phyloP scores from a whole-genome alignment of 2,888 invertebrate genomes.

The Leuctra nigra region DNA sequence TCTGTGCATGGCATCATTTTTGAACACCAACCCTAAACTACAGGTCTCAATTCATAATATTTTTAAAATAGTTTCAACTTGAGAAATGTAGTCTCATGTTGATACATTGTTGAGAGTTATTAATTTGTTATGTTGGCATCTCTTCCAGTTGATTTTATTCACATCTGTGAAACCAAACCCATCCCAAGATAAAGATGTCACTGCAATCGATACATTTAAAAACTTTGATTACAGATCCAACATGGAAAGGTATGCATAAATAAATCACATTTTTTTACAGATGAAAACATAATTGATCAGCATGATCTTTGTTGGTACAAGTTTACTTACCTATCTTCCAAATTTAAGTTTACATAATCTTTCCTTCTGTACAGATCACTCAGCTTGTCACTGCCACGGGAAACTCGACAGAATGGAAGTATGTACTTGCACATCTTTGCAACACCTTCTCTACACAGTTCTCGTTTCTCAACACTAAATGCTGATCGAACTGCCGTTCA shows the following conservation, averaged over 20 bases:
- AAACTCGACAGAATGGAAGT: constrained; percentile 78
- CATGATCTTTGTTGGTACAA: too few species aligned
- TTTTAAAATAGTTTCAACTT: too few species aligned
- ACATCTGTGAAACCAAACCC: constrained; percentile 56
- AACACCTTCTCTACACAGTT: constrained; percentile 35
- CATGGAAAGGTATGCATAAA: constrained; percentile 44
- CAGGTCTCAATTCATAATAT: constrained; percentile 38
- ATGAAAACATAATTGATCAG: too few species aligned
- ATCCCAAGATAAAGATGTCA: constrained; percentile 46
- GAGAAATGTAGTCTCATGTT: too few species aligned
- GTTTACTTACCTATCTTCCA: too few species aligned
- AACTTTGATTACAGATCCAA: constrained; percentile 59
- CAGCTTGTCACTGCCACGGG: constrained; percentile 60
- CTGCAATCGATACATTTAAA: constrained; percentile 51
- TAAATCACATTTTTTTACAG: too few species aligned
- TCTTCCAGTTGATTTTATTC: constrained; percentile 54
- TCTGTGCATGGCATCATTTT: constrained; percentile 61
- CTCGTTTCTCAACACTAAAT: constrained; percentile 47
- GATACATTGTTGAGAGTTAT: not conserved
- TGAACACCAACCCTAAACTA: constrained; percentile 58
- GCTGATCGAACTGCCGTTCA: constrained; percentile 53
- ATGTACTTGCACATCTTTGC: constrained; percentile 68
- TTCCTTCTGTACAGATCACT: constrained; percentile 50
- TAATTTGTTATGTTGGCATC: not conserved
- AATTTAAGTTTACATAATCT: too few species aligned